Evolutionary conservation across 23 tunicate genomes (phyloP), one percentile per base, ranked within the genome.

Genomic region (Styela clava): DNA sequence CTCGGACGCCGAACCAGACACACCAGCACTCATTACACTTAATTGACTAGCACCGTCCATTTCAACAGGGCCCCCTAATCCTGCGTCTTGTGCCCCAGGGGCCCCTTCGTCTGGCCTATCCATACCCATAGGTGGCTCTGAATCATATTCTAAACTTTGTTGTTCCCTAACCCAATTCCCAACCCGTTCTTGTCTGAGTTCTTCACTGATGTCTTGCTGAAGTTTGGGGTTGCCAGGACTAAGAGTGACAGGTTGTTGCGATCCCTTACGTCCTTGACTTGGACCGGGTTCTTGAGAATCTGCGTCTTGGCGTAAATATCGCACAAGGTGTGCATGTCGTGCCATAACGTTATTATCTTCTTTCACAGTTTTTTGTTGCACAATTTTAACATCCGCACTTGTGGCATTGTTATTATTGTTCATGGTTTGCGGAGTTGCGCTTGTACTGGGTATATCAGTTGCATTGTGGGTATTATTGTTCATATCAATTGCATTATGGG

Each of bases 71-170:
- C 22, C 62, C 16, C 62, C 33, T 12, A 29, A 52, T 5, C 62
- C 64, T 29, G 62, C 64, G 12, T 76, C 65, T 18, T 36, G 65
- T 33, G 65, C 65, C 63, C 81, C 64, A 3, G 81, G 65, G 31
- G 1, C 2, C 2, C 2, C 65, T 16, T 76, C 65, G n/a, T 76
- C 81, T 5, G 24, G 64, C 29, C 81, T 24, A 20, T 61, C 97
- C 73, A 31, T 80, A 85, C 97, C 97, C 97, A 91, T 91, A 5
- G 97, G 97, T 44, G 85, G 87, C 63, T 86, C 97, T 37, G 84
- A 74, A 24, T 86, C 97, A 65, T 91, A 91, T 34, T 91, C 83
- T 30, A 83, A 89, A 30, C 71, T 35, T 24, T 78, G 63, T 64
- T 91, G 97, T 24, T 89, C 82, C 63, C 85, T 68, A 5, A 91